These are phyloP conservation scores for Acleris literana DNA, from an alignment of 2,888 invertebrate species.

Conservation along the genomic window DNA sequence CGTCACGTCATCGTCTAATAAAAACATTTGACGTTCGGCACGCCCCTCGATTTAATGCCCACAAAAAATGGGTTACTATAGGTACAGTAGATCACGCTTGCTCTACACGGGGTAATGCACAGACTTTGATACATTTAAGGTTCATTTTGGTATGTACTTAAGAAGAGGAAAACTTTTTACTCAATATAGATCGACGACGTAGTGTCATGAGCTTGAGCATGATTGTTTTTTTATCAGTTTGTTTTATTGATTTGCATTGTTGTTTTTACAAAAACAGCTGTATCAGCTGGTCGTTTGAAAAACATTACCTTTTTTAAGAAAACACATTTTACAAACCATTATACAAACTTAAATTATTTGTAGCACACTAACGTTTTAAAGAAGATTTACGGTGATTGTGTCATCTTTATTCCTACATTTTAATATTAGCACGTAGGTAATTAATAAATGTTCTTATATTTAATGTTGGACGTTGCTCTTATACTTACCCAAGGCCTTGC, in stretches of 20 bases:
- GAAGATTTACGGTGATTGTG: too few relatives aligned
- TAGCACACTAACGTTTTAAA: too few relatives aligned
- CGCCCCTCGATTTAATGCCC: constrained; percentile 48
- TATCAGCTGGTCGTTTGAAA: too few relatives aligned
- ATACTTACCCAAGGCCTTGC: too few relatives aligned
- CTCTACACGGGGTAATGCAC: background rate
- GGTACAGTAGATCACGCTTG: constrained; percentile 25
- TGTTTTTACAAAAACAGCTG: constrained; percentile 1
- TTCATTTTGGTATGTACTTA: background rate
- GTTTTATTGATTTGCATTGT: constrained; percentile 6
- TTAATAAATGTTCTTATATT: too few relatives aligned
- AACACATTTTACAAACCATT: too few relatives aligned
- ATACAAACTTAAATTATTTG: too few relatives aligned
- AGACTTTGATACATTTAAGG: background rate
- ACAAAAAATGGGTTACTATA: constrained; percentile 44
- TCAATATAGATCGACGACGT: constrained; percentile 13
- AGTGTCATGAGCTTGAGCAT: constrained; percentile 21
- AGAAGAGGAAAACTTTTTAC: constrained; percentile 26
- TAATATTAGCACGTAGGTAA: too few relatives aligned
- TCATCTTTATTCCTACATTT: too few relatives aligned
- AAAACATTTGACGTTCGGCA: constrained; percentile 46
- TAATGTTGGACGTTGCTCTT: too few relatives aligned
- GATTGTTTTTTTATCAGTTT: constrained; percentile 8
- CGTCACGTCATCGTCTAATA: constrained; percentile 47
- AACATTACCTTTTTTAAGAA: too few relatives aligned